phyloP scores from a whole-genome alignment of 2,113 vertebrate species.

The Baryphthengus martii region DNA sequence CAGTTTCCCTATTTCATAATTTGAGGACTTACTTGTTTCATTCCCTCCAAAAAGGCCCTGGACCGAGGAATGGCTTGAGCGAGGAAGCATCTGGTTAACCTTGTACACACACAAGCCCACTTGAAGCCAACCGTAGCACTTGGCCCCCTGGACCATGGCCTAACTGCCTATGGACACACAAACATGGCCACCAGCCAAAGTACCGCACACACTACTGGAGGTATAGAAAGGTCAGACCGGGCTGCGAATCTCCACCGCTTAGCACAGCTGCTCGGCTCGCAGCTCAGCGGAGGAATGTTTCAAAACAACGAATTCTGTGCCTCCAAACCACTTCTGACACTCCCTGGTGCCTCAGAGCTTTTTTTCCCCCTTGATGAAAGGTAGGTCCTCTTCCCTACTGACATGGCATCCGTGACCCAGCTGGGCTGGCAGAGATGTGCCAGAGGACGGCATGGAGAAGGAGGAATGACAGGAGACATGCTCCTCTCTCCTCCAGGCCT shows the following conservation, averaged over 20 bases:
- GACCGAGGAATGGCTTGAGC: accelerated
- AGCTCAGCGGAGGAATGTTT: neutral
- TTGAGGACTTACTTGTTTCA: neutral
- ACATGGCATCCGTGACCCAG: accelerated
- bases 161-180: neutral
- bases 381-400: accelerated
- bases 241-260: neutral
- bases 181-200: neutral
- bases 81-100: neutral
- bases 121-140: neutral
- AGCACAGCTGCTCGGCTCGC: neutral
- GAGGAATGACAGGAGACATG: accelerated
- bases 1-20: neutral
- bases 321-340: neutral
- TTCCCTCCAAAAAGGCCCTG: accelerated
- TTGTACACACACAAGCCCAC: accelerated
- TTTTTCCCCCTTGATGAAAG: neutral
- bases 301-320: neutral
- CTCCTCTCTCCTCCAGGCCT: neutral
- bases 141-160: neutral
- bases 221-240: neutral
- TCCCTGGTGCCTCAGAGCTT: neutral
- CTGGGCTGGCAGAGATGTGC: neutral
- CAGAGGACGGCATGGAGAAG: accelerated
- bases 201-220: neutral